Conservation (phyloP, 2,888 invertebrate genomes). For the Synanthedon vespiformis region DNA sequence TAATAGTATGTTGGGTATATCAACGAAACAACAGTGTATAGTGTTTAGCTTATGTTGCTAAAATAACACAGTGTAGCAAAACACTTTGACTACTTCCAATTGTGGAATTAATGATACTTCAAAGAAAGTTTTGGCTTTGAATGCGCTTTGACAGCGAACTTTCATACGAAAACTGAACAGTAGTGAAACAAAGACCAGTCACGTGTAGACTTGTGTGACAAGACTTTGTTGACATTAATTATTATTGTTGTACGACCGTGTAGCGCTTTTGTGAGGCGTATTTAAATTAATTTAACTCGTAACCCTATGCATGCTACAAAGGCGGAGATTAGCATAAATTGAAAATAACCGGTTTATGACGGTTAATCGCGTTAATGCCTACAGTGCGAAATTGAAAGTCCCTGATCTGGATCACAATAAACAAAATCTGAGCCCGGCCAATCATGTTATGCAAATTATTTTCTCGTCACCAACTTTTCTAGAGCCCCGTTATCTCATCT, state of each 20-base stretch:
- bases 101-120: too few species aligned
- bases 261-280: background rate
- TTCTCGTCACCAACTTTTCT: background rate
- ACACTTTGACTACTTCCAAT: too few species aligned
- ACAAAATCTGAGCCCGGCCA: constrained; percentile 19
- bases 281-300: background rate
- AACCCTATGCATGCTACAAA: background rate
- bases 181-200: too few species aligned
- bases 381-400: constrained; percentile 20
- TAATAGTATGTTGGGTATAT: too few species aligned
- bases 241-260: too few species aligned
- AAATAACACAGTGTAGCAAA: too few species aligned
- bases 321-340: constrained; percentile 30
- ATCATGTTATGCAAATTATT: constrained; percentile 23
- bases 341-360: constrained; percentile 24
- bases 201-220: background rate
- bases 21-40: too few species aligned
- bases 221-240: background rate
- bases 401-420: constrained; percentile 13
- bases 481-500: background rate
- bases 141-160: too few species aligned
- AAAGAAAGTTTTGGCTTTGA: too few species aligned
- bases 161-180: too few species aligned
- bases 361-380: constrained; percentile 23
- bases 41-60: too few species aligned